Evolutionary conservation across 2,113 vertebrate genomes (phyloP).

Genomic region (Percina caprodes): DNA sequence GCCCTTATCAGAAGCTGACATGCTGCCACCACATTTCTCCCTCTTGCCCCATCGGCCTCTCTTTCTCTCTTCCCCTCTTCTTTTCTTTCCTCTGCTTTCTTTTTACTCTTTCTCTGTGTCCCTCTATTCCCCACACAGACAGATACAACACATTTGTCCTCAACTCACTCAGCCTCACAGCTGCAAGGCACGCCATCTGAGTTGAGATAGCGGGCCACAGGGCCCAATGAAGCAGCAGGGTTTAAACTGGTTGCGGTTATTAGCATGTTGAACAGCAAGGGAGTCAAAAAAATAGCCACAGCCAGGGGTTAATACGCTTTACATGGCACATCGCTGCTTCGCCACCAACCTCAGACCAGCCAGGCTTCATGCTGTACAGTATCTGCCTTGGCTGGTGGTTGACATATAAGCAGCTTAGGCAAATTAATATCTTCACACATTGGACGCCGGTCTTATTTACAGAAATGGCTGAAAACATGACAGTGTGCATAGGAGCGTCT

Average conservation of each 20-base stretch:
- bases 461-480: conserved; percentile 47
- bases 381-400: conserved; percentile 64
- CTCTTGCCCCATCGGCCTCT: conserved; percentile 55
- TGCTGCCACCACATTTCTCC: conserved; percentile 72
- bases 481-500: conserved; percentile 33
- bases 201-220: conserved; percentile 37
- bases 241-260: conserved; percentile 62
- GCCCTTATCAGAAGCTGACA: conserved; percentile 83
- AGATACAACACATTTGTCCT: conserved; percentile 59
- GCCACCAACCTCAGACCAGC: conserved; percentile 41
- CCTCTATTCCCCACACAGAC: conserved; percentile 42
- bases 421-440: conserved; percentile 59
- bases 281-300: conserved; percentile 32
- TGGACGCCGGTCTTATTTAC: conserved; percentile 45
- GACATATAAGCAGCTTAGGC: conserved; percentile 65
- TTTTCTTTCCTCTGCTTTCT: conserved; percentile 42
- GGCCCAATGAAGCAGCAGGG: conserved; percentile 35
- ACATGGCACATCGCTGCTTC: conserved; percentile 45
- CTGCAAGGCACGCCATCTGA: conserved; percentile 56
- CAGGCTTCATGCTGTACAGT: conserved; percentile 43
- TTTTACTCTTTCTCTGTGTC: conserved; percentile 20
- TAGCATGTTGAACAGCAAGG: conserved; percentile 59
- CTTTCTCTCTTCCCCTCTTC: conserved; percentile 19
- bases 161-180: conserved; percentile 47
- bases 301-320: conserved; percentile 56